Percentiles rank a stretch among this genome's conserved stretches.
Evolutionary conservation across 2,888 invertebrate species (phyloP).

Genomic region (Tridacna gigas): DNA sequence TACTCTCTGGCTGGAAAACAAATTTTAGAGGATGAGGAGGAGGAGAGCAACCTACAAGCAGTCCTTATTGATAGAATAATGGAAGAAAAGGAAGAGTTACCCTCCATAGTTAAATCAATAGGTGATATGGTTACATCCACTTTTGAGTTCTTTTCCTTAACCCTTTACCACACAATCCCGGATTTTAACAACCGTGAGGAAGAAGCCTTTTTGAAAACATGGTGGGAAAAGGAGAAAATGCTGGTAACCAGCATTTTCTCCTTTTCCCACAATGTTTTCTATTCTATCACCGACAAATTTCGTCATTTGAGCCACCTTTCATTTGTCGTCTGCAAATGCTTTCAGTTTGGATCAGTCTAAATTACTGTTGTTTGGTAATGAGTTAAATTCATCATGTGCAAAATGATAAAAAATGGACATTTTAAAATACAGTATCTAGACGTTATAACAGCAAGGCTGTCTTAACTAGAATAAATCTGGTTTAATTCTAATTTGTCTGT

Average conservation of each 20-base stretch:
- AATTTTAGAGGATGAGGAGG: conserved; percentile 51
- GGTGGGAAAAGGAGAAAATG: conserved; percentile 1
- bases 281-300: neutral
- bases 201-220: neutral
- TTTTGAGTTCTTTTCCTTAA: neutral
- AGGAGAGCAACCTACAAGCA: conserved; percentile 57
- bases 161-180: neutral
- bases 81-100: conserved; percentile 85
- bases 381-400: too few species aligned
- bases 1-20: conserved; percentile 88
- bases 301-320: too few species aligned
- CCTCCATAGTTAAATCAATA: conserved; percentile 68
- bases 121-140: conserved; percentile 32
- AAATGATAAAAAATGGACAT: too few species aligned
- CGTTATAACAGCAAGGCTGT: too few species aligned
- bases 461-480: too few species aligned
- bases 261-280: neutral
- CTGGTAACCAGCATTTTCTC: neutral
- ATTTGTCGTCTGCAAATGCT: too few species aligned
- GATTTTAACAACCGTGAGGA: neutral
- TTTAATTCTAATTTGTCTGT: too few species aligned
- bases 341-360: too few species aligned
- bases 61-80: conserved; percentile 83
- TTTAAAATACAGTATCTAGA: too few species aligned
- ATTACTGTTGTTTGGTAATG: too few species aligned